A percentile compares a stretch with the other conserved stretches of the same genome.
phyloP scores from a whole-genome alignment of 2,797 vertebrate genomes.

The Myotis planiceps region DNA sequence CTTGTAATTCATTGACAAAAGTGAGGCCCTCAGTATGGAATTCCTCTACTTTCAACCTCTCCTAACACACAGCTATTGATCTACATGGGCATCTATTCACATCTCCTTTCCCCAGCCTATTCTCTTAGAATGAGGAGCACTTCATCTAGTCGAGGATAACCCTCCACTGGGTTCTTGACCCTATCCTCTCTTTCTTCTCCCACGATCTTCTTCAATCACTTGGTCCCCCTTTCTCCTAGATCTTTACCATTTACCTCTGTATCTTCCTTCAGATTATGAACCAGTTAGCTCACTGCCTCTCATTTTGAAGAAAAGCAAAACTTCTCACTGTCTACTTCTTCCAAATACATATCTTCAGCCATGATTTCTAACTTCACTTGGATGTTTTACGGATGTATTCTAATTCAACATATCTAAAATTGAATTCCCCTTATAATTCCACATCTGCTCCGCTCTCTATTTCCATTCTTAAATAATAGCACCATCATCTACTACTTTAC shows the following conservation, averaged over 20 bases:
- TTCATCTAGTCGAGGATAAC: background rate
- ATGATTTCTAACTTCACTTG: background rate
- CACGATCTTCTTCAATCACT: background rate
- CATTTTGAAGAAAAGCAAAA: conserved; percentile 7
- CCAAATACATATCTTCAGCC: background rate
- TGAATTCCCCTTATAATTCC: background rate
- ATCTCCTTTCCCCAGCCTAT: background rate
- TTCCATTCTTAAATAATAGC: background rate
- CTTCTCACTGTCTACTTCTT: background rate
- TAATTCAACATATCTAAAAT: background rate
- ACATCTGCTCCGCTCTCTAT: background rate
- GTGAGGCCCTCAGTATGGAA: background rate
- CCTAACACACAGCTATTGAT: background rate
- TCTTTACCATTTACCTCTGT: background rate
- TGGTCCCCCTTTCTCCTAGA: background rate
- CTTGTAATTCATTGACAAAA: background rate
- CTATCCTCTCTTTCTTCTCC: background rate
- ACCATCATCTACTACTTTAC: background rate
- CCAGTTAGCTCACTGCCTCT: background rate
- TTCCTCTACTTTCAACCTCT: background rate
- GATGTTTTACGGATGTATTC: background rate
- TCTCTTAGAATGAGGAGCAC: background rate
- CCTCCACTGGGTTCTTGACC: background rate
- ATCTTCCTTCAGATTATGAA: background rate
- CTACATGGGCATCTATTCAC: background rate